Conservation (phyloP, 2,797 vertebrate genomes). For the Nannoperca obscura region DNA sequence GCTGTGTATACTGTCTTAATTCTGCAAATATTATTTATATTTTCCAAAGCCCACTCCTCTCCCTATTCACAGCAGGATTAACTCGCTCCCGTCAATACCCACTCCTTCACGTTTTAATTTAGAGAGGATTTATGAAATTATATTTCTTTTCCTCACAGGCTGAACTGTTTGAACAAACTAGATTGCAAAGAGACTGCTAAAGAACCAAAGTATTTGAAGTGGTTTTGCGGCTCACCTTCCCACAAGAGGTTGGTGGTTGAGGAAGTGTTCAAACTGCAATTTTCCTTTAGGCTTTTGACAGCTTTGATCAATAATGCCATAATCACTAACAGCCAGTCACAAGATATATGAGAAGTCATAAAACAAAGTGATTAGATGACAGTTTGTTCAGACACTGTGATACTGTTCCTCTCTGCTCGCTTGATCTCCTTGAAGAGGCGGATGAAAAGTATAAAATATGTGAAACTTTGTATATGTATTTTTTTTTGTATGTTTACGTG, state of each 20-base stretch:
- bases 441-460: slow-evolving; percentile 13
- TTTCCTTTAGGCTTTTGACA: slow-evolving; percentile 51
- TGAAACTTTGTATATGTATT: not conserved
- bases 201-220: slow-evolving; percentile 40
- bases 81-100: slow-evolving; percentile 57
- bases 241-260: slow-evolving; percentile 29
- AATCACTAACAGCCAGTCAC: slow-evolving; percentile 31
- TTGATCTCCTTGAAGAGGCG: slow-evolving; percentile 19
- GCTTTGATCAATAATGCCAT: slow-evolving; percentile 63
- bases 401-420: not conserved
- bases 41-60: slow-evolving; percentile 59
- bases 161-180: slow-evolving; percentile 70
- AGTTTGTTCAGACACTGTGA: slow-evolving; percentile 25
- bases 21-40: slow-evolving; percentile 55
- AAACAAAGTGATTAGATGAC: slow-evolving; percentile 42
- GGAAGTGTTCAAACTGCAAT: slow-evolving; percentile 43
- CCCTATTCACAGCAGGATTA: slow-evolving; percentile 72
- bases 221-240: slow-evolving; percentile 47
- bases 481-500: not conserved
- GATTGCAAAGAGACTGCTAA: slow-evolving; percentile 46
- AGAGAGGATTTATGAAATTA: slow-evolving; percentile 72
- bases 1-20: slow-evolving; percentile 38
- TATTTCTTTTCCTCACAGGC: slow-evolving; percentile 49
- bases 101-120: slow-evolving; percentile 72
- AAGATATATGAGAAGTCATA: slow-evolving; percentile 34